phyloP scores from a whole-genome alignment of 2,888 invertebrate genomes.

The Cotesia congregata region DNA sequence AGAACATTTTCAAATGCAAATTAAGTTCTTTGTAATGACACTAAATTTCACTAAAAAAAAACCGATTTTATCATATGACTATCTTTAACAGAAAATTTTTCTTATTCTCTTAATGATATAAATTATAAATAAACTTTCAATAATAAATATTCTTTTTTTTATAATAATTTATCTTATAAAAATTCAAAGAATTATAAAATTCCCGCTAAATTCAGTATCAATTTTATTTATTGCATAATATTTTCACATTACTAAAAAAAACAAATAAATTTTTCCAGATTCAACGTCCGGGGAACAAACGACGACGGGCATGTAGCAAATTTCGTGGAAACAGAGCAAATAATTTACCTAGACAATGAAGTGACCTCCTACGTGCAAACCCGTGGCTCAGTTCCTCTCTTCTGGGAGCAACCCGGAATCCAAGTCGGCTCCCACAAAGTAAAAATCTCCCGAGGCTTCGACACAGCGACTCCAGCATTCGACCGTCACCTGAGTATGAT shows the following conservation, averaged over 20 bases:
- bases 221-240: too few relatives aligned
- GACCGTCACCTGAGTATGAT: slow-evolving; percentile 90
- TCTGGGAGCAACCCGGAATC: slow-evolving; percentile 99
- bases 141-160: neutral
- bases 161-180: neutral
- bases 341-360: slow-evolving; percentile 91
- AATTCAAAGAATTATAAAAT: too few relatives aligned
- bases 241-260: neutral
- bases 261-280: slow-evolving; percentile 71
- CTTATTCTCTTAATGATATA: too few relatives aligned
- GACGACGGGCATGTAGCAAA: slow-evolving; percentile 99
- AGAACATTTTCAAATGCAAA: too few relatives aligned
- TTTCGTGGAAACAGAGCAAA: slow-evolving; percentile 99
- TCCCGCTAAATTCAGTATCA: too few relatives aligned
- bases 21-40: too few relatives aligned
- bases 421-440: slow-evolving; percentile 99
- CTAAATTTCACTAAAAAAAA: too few relatives aligned
- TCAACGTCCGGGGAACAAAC: slow-evolving; percentile 98
- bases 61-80: too few relatives aligned
- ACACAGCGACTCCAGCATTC: slow-evolving; percentile 93
- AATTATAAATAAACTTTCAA: too few relatives aligned
- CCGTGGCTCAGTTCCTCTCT: slow-evolving; percentile 96
- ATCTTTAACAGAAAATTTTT: too few relatives aligned
- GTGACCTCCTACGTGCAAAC: slow-evolving; percentile 92
- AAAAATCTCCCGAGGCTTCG: slow-evolving; percentile 94